These are phyloP conservation scores for Mesorhabditis belari DNA, from an alignment of 2,888 invertebrate species.

Conservation along the genomic window DNA sequence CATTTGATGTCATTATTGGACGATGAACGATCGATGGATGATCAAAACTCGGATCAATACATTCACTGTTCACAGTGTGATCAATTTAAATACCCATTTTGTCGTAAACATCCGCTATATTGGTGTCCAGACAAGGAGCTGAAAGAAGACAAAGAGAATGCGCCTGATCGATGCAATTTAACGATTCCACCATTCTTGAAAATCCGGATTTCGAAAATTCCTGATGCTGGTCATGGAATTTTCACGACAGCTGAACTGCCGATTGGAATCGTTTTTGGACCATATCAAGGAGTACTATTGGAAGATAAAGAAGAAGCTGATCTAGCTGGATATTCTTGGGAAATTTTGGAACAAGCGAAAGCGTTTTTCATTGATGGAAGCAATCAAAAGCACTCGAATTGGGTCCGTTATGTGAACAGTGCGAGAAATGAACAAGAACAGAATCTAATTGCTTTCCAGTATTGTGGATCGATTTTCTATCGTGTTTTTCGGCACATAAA, in stretches of 20 bases:
- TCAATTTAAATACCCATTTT: too few species aligned
- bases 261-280: background rate
- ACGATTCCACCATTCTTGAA: too few species aligned
- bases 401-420: background rate
- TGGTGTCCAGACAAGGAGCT: too few species aligned
- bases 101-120: too few species aligned
- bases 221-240: background rate
- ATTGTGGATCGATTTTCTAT: background rate
- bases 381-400: background rate
- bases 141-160: too few species aligned
- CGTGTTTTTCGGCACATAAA: background rate
- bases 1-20: too few species aligned
- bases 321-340: background rate
- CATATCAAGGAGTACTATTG: background rate
- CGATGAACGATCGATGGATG: too few species aligned
- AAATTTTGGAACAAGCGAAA: background rate
- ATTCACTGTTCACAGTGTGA: too few species aligned
- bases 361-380: background rate
- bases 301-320: background rate
- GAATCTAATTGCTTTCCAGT: background rate
- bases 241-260: background rate
- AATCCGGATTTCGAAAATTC: too few species aligned
- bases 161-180: too few species aligned
- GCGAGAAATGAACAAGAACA: background rate
- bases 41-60: too few species aligned